Evolutionary conservation across 2,113 vertebrate species (phyloP), one percentile per base, ranked within the genome.

Genomic region (Indri indri): DNA sequence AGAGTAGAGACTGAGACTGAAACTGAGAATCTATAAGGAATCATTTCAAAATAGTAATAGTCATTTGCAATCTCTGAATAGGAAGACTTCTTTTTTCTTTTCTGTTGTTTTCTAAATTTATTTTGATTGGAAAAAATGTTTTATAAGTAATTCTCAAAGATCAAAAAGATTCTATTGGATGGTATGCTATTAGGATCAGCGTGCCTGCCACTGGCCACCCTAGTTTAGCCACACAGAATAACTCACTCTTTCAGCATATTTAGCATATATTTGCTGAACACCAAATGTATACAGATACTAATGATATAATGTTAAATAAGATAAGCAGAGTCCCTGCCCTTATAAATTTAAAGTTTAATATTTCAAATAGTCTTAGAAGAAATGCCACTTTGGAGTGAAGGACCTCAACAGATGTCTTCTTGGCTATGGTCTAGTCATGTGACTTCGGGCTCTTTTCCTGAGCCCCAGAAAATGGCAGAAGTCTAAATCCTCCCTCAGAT

Each of bases 71-170:
- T 50, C 34, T 84, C 77, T 84, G 47, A 92, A 79, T 45, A 27
- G 12, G 6, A 80, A 59, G 52, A 74, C 37, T 88, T 45, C 4
- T 54, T 92, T 52, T n/a, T 71, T 37, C 42, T 63, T 73, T 42
- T 20, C 30, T 77, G 13, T 5, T 50, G 20, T 91, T 93, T 81
- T 70, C 37, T 61, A n/a, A n/a, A 68, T 42, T 87, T 92, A 68
- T n/a, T 90, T 65, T 87, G 37, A 68, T 34, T 40, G 57, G 12
- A 57, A 89, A 91, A 70, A 90, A 82, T 22, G 4, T 52, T 77
- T 89, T 76, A 20, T 18, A 87, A 65, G 87, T 70, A 76, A 94
- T n/a, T 93, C 30, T 27, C 66, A 89, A 42, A 96, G 80, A 76
- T 76, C 65, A 81, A 88, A 68, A 61, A 45, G 18, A 86, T n/a